Evolutionary conservation across 2,888 invertebrate genomes (phyloP).

Genomic region (Dyspetes luteomarginatus): DNA sequence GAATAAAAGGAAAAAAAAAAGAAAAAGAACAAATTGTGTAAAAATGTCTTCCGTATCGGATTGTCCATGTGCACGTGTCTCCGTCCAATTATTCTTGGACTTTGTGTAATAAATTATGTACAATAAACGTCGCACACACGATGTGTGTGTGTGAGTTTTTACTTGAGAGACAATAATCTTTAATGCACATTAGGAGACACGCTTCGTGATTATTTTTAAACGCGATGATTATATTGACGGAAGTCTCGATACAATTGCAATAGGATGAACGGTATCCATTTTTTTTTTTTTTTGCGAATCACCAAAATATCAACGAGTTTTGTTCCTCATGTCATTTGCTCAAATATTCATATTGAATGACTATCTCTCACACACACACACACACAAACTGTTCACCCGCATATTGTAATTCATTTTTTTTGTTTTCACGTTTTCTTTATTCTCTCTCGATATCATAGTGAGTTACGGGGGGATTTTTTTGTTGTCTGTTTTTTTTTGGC

Average conservation of each 20-base stretch:
- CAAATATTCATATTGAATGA: background rate
- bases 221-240: constrained; percentile 17
- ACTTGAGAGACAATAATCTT: constrained; percentile 34
- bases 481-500: constrained; percentile 15
- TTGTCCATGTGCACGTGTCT: constrained; percentile 53
- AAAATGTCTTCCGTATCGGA: constrained; percentile 45
- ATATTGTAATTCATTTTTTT: no score
- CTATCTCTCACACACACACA: no score
- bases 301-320: background rate
- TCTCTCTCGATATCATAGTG: background rate
- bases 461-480: constrained; percentile 25
- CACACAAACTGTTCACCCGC: background rate
- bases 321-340: background rate
- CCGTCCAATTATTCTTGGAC: constrained; percentile 11
- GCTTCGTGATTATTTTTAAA: constrained; percentile 20
- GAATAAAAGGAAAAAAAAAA: constrained; percentile 11
- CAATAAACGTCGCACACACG: constrained; percentile 23
- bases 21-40: constrained; percentile 29
- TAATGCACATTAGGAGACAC: constrained; percentile 30
- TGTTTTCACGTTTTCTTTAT: background rate
- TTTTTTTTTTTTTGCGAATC: background rate
- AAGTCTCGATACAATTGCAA: constrained; percentile 26
- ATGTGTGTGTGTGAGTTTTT: background rate
- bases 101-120: constrained; percentile 38
- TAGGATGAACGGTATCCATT: constrained; percentile 3